Evolutionary conservation across 2,113 vertebrate genomes (phyloP).

Genomic region (Ochotona curzoniae): DNA sequence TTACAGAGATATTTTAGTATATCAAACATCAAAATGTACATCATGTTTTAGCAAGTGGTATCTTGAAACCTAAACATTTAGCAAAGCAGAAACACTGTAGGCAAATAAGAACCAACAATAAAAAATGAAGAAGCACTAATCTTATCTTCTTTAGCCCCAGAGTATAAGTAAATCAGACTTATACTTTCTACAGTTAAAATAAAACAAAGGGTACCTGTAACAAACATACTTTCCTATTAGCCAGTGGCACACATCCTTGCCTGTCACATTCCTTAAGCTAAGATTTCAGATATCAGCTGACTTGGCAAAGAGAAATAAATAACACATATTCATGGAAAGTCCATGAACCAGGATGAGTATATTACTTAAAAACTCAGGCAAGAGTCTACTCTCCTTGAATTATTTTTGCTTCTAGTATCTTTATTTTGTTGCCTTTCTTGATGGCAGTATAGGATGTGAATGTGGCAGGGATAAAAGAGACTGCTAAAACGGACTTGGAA

Average conservation of each 20-base stretch:
- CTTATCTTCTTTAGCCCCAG: slow-evolving; percentile 9
- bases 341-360: neutral
- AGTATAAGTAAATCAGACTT: neutral
- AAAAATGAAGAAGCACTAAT: neutral
- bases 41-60: neutral
- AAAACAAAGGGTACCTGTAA: slow-evolving; percentile 35
- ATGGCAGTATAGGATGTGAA: slow-evolving; percentile 35
- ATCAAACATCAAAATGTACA: neutral
- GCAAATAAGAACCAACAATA: neutral
- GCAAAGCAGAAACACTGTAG: neutral
- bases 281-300: slow-evolving; percentile 43
- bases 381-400: neutral
- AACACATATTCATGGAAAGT: neutral
- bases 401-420: neutral
- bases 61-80: neutral
- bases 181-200: slow-evolving; percentile 40
- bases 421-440: neutral
- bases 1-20: neutral
- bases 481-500: slow-evolving; percentile 59
- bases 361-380: neutral
- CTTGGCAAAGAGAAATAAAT: slow-evolving; percentile 6
- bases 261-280: neutral
- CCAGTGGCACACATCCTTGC: neutral
- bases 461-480: slow-evolving; percentile 40
- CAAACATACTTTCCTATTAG: neutral